A percentile compares a stretch with the other conserved stretches of the same genome.
These are phyloP conservation scores for Caenorhabditis macrosperma DNA, from an alignment of 2,888 invertebrate species.

Conservation along the genomic window DNA sequence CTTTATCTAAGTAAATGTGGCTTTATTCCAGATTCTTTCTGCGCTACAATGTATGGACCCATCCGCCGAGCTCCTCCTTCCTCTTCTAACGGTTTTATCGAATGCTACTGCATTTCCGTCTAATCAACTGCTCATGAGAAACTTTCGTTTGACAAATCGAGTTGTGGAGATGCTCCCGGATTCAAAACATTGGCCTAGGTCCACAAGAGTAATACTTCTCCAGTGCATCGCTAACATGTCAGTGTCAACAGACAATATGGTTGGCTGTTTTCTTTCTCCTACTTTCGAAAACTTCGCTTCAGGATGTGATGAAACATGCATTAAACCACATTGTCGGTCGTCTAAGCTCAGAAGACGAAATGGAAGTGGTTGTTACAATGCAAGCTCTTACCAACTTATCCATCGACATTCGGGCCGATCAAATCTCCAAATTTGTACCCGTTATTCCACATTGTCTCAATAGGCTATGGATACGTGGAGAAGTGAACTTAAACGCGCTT, in stretches of 20 bases:
- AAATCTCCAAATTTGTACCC: slow-evolving; percentile 69
- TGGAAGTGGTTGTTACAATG: slow-evolving; percentile 75
- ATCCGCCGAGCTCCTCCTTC: slow-evolving; percentile 72
- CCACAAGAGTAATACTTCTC: slow-evolving; percentile 74
- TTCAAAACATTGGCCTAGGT: slow-evolving; percentile 69
- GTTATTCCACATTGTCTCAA: slow-evolving; percentile 71
- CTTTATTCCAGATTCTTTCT: slow-evolving; percentile 67
- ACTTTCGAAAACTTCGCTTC: slow-evolving; percentile 6
- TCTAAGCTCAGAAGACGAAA: slow-evolving; percentile 70
- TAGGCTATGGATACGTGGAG: slow-evolving; percentile 73
- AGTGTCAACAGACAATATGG: slow-evolving; percentile 64
- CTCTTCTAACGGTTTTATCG: slow-evolving; percentile 74
- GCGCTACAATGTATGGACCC: slow-evolving; percentile 74
- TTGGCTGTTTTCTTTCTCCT: background rate
- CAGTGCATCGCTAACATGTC: slow-evolving; percentile 78
- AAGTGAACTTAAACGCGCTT: slow-evolving; percentile 80
- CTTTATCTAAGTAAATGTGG: background rate
- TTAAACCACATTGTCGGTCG: slow-evolving; percentile 68
- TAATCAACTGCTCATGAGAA: slow-evolving; percentile 74
- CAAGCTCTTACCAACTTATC: slow-evolving; percentile 78
- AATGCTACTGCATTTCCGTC: slow-evolving; percentile 75
- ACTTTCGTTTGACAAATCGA: slow-evolving; percentile 71
- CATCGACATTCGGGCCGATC: slow-evolving; percentile 69
- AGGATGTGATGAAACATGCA: slow-evolving; percentile 62
- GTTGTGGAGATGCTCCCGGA: slow-evolving; percentile 70